Evolutionary conservation across 2,888 invertebrate genomes (phyloP), one percentile per base, ranked within the genome.

Genomic region (Troides aeacus): DNA sequence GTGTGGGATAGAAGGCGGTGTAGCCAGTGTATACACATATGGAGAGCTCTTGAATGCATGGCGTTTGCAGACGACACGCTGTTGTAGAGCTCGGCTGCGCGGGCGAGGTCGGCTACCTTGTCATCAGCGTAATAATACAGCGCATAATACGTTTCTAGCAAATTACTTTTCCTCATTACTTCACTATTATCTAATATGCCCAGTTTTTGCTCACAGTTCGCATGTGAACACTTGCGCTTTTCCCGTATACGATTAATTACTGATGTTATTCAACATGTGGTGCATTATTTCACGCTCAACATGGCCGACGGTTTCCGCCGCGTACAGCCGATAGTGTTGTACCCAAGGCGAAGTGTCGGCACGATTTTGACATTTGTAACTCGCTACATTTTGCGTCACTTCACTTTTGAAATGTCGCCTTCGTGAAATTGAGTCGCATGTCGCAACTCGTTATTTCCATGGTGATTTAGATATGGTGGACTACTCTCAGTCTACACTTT

Each of bases 341-440:
- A 84, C 79, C 81, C 84, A 84, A 85, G 86, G 83, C 81, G 75
- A 73, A 85, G 83, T 79, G 80, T 77, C 80, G 75, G 81, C 90
- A 91, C 90, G 89, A 86, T 82, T 88, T 86, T 90, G 89, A 90
- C 90, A 91, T 91, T 91, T 88, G 86, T 89, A 86, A 86, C 81
- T 83, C 81, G 76, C 77, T 64, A 62, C 66, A 74, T 78, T 80
- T 90, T 90, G 85, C 88, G 81, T 84, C 85, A 89, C 75, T 71
- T 72, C 72, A 76, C 79, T 72, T 84, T 83, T 83, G 80, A 87
- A 89, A 88, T 86, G 84, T 80, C 83, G 81, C 79, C 77, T 76
- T 79, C 73, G 78, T 77, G 70, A 58, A 59, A 59, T 66, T 63
- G 39, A 50, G 50, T 82, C 74, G 80, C 75, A 76, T 87, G 82